Evolutionary conservation across 1,140 invertebrate species (phyloP).

Genomic region (Drosophila elegans): DNA sequence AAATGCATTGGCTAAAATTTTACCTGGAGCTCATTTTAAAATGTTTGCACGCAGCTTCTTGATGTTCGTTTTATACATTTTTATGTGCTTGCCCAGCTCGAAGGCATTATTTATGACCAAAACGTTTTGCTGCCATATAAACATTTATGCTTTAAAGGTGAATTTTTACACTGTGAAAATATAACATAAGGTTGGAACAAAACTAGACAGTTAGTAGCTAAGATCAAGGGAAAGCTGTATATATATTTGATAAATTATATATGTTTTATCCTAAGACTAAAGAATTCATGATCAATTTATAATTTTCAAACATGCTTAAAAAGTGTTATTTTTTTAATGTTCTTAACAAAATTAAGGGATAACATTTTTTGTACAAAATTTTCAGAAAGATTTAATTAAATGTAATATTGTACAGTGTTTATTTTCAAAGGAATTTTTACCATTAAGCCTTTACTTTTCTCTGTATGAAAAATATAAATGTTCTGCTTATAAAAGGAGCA

Average conservation of each 20-base stretch:
- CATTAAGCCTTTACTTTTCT: constrained; percentile 1
- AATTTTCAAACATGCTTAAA: too few relatives aligned
- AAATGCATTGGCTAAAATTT: constrained; percentile 47
- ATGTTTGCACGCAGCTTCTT: constrained; percentile 62
- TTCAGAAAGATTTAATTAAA: too few relatives aligned
- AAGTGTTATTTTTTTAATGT: too few relatives aligned
- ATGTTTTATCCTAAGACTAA: too few relatives aligned
- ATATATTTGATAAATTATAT: too few relatives aligned
- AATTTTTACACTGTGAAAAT: constrained; percentile 4
- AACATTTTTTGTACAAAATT: too few relatives aligned
- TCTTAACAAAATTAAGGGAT: too few relatives aligned
- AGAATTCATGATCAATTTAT: too few relatives aligned
- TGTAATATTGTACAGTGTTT: too few relatives aligned
- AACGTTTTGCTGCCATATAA: constrained; percentile 49
- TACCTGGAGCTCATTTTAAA: constrained; percentile 61
- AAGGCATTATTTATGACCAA: constrained; percentile 71
- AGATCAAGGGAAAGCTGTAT: too few relatives aligned
- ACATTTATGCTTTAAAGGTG: constrained; percentile 23
- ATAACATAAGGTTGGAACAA: neutral
- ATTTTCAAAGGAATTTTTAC: too few relatives aligned
- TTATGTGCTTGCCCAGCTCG: constrained; percentile 46
- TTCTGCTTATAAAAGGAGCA: neutral
- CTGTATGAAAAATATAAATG: neutral
- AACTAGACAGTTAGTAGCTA: too few relatives aligned
- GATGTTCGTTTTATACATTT: constrained; percentile 54